Conservation (phyloP, 2,888 invertebrate genomes). For the Heteropelma amictum region DNA sequence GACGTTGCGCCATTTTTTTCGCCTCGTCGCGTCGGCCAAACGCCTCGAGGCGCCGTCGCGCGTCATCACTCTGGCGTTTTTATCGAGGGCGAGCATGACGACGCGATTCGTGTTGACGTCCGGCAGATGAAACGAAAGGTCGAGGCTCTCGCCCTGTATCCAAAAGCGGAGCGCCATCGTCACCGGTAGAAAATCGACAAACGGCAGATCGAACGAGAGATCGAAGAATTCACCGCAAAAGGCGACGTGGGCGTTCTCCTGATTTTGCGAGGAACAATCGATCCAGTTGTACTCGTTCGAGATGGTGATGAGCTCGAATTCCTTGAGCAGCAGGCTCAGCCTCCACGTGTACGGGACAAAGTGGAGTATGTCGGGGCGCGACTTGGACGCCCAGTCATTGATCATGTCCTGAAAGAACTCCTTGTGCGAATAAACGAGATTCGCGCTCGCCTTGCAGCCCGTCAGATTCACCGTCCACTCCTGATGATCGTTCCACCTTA, state of each 20-base stretch:
- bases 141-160: constrained; percentile 96
- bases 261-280: constrained; percentile 96
- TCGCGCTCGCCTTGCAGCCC: constrained; percentile 95
- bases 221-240: constrained; percentile 96
- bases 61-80: constrained; percentile 91
- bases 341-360: constrained; percentile 99
- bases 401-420: constrained; percentile 97
- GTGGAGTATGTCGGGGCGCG: constrained; percentile 93
- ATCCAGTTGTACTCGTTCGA: constrained; percentile 99
- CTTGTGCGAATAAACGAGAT: constrained; percentile 96
- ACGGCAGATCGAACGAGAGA: constrained; percentile 95
- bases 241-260: constrained; percentile 96
- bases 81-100: constrained; percentile 90
- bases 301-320: constrained; percentile 95
- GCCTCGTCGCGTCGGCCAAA: constrained; percentile 78
- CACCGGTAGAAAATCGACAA: constrained; percentile 94
- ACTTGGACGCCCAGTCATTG: constrained; percentile 97
- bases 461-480: constrained; percentile 95
- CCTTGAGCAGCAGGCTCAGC: constrained; percentile 92
- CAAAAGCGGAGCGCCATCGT: constrained; percentile 94
- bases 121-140: constrained; percentile 92
- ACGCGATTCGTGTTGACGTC: constrained; percentile 94
- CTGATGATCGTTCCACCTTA: constrained; percentile 97
- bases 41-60: constrained; percentile 84
- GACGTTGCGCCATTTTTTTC: constrained; percentile 89